Conservation (phyloP, 2,888 invertebrate species). For the Limnephilus marmoratus region DNA sequence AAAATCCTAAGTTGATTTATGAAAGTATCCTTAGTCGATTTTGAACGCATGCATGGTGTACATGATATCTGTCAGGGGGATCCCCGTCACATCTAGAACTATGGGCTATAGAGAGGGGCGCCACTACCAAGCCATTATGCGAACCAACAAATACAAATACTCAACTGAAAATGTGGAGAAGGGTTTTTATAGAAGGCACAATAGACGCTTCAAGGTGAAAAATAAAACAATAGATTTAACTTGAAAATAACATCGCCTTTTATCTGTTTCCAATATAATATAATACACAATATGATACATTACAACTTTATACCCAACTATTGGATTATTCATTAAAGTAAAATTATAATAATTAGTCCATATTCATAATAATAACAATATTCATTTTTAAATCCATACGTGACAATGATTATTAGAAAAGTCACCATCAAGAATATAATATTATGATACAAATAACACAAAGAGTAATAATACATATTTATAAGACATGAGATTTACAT, state of each 20-base stretch:
- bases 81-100: no score
- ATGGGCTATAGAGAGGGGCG: no score
- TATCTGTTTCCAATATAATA: conserved; percentile 40
- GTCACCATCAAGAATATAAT: conserved; percentile 25
- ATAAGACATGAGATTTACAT: conserved; percentile 22
- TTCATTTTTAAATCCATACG: conserved; percentile 17
- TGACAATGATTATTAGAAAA: conserved; percentile 3
- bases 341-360: conserved; percentile 2
- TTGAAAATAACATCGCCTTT: conserved; percentile 57
- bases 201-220: neutral
- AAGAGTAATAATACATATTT: neutral
- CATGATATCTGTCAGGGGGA: no score
- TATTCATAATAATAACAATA: conserved; percentile 24
- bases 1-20: no score
- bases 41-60: no score
- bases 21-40: no score
- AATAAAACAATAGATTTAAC: conserved; percentile 49
- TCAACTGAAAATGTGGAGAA: no score
- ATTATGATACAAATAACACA: conserved; percentile 15
- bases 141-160: no score
- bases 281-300: conserved; percentile 40
- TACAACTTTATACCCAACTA: conserved; percentile 46
- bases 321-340: conserved; percentile 43
- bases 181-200: neutral
- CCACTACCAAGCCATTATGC: no score